Conservation (phyloP, 2,113 vertebrate species). For the Pogonocichla stellata region DNA sequence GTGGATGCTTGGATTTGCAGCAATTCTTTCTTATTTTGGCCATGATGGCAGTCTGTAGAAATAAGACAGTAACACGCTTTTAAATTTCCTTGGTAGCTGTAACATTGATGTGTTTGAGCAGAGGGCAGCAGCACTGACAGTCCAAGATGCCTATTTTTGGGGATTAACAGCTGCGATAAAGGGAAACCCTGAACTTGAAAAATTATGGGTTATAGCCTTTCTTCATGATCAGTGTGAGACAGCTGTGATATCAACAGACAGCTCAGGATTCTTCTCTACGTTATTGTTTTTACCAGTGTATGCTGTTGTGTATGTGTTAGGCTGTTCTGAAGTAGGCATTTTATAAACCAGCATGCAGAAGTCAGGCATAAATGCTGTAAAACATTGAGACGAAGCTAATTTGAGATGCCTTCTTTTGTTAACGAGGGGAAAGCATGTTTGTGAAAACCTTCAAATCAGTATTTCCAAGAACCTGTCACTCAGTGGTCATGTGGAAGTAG, state of each 20-base stretch:
- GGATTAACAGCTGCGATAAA: neutral
- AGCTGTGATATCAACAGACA: neutral
- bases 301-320: neutral
- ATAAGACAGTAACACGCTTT: neutral
- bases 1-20: neutral
- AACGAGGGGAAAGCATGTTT: neutral
- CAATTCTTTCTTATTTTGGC: neutral
- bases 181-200: neutral
- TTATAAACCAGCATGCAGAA: neutral
- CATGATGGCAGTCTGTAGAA: neutral
- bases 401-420: neutral
- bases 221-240: neutral
- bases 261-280: neutral
- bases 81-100: neutral
- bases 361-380: neutral
- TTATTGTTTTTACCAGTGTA: neutral
- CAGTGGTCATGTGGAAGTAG: fast-evolving
- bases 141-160: neutral
- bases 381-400: neutral
- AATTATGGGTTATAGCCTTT: neutral
- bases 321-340: neutral
- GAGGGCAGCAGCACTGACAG: neutral
- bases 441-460: neutral
- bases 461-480: neutral
- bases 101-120: neutral